Conservation (phyloP, 2,888 invertebrate species). For the Platycnemis pennipes region DNA sequence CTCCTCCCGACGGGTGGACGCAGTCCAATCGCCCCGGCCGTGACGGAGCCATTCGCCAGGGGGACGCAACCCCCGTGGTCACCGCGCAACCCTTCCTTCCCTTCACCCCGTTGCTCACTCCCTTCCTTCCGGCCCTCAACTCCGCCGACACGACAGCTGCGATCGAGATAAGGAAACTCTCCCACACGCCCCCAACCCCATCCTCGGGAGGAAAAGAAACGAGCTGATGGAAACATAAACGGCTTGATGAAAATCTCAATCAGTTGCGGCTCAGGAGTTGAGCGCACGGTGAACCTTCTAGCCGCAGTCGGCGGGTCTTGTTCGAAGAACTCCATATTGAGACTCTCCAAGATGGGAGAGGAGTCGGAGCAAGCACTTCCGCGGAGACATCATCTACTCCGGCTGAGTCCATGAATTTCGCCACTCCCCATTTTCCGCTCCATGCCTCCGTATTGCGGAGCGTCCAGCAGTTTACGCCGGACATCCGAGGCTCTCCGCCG, state of each 20-base stretch:
- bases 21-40: neutral
- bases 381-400: neutral
- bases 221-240: neutral
- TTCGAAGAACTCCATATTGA: neutral
- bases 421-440: neutral
- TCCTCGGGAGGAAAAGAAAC: neutral
- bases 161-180: neutral
- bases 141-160: neutral
- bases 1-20: neutral
- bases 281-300: neutral
- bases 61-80: neutral
- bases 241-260: conserved; percentile 2
- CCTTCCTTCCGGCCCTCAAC: neutral
- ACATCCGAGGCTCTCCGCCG: neutral
- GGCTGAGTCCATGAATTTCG: neutral
- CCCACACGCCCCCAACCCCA: neutral
- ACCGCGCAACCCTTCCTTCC: neutral
- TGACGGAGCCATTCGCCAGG: neutral
- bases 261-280: neutral
- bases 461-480: neutral
- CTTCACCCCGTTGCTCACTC: neutral
- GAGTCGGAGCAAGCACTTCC: neutral
- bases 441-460: neutral
- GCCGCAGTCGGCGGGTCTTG: neutral
- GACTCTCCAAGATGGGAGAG: neutral